Percentiles rank a stretch among this genome's conserved stretches.
Evolutionary conservation across 1,140 invertebrate species (phyloP).

Genomic region (Drosophila arizonae): DNA sequence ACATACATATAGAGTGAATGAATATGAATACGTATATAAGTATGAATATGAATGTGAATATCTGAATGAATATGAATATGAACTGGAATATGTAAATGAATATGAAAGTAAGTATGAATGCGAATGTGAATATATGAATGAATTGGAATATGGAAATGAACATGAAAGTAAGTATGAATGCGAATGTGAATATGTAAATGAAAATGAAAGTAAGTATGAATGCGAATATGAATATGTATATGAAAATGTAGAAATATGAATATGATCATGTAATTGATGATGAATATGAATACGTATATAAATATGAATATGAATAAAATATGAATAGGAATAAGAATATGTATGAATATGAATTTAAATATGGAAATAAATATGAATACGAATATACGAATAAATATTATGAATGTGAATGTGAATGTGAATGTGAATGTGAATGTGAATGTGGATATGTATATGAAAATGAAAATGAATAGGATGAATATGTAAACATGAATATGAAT

Average conservation of each 20-base stretch:
- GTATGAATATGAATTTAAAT: too few species aligned
- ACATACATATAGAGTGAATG: background rate
- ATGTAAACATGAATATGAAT: background rate
- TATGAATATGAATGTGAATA: background rate
- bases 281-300: too few species aligned
- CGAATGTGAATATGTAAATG: background rate
- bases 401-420: background rate
- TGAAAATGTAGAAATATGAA: too few species aligned
- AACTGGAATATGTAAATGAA: background rate
- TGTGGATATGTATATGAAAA: slow-evolving; percentile 1
- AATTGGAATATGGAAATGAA: background rate
- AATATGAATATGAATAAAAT: background rate
- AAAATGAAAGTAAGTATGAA: background rate
- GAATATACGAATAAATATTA: background rate
- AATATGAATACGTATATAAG: background rate
- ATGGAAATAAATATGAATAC: background rate
- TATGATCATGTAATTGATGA: too few species aligned
- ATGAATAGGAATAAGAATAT: too few species aligned
- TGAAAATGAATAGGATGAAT: background rate
- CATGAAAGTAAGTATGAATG: background rate
- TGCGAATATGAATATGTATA: too few species aligned
- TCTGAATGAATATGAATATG: background rate
- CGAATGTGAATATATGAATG: too few species aligned
- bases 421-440: background rate
- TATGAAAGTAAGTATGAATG: background rate